Evolutionary conservation across 2,797 vertebrate genomes (phyloP), one percentile per base, ranked within the genome.

Genomic region (Leptoclinus maculatus): DNA sequence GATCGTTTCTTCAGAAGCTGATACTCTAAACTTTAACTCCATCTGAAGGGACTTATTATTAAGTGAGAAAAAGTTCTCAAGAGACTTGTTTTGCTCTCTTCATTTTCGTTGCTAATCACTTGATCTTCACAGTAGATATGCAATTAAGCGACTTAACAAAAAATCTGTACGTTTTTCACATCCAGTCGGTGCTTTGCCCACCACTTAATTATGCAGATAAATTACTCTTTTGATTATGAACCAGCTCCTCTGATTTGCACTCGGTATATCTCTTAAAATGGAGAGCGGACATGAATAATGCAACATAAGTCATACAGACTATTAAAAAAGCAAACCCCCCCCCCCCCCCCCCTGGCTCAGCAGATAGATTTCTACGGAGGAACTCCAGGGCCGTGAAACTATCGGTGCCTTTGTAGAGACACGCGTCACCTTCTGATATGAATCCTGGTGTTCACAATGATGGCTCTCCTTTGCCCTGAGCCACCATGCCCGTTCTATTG

Each of bases 281-380:
- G 53, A 57, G 60, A 27, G 43, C 66, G n/a, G 17, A 56, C 70
- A 79, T 88, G 58, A 78, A 83, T 91, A 86, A 84, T 89, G 78
- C 57, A 89, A 62, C 67, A 38, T 9, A 70, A 75, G 58, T 77
- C 47, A 58, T 62, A 36, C 63, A 75, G 65, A 80, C 84, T 72
- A 76, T 83, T 83, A 59, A 75, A 88, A 83, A 62, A 78, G 32
- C 41, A 57, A 27, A n/a, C n/a, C n/a, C n/a, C n/a, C n/a, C n/a
- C n/a, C n/a, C n/a, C n/a, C n/a, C n/a, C n/a, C 76, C 74, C 47
- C 38, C 60, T 84, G 71, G 38, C 71, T 60, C 54, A 71, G 38
- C 64, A 86, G 65, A 78, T 58, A 32, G 68, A 79, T 78, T 82
- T 83, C 64, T 73, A 77, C 45, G 38, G 45, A 81, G 21, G 51